Evolutionary conservation across 2,888 invertebrate species (phyloP), one percentile per base, ranked within the genome.

Genomic region (Tenthredo mesomela): DNA sequence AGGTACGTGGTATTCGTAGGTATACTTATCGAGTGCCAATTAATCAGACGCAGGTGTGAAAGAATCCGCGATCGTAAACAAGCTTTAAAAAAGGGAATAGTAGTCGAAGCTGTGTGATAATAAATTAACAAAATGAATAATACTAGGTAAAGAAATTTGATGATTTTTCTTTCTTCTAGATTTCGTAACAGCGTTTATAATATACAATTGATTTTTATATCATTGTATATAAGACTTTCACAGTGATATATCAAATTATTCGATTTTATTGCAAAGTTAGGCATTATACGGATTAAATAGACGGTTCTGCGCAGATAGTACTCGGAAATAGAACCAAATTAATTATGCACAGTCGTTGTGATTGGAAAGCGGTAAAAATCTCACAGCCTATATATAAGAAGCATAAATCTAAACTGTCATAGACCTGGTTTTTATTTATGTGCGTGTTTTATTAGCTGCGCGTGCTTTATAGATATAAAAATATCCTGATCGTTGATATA

Each of bases 291-390:
- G 21, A 71, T 71, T 37, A n/a, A 40, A 71, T 43, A 18, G n/a
- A 73, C 33, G 54, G 21, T 21, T 54, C 18, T 29, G 15, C n/a
- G n/a, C n/a, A n/a, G n/a, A n/a, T n/a, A n/a, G 6, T 54, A 77
- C 7, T 77, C 2, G 15, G n/a, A 54, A 54, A 50, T 77, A 54
- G 33, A 77, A 1, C 29, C n/a, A 33, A n/a, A 25, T 33, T 54
- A 12, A 54, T 77, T 77, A 77, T 54, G 15, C 54, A 54, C 77
- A 54, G 29, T 54, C 10, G 29, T 77, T n/a, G 33, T 29, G 15
- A 33, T 50, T 77, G 77, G 77, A 77, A 77, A 77, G 77, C 77
- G 77, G 10, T 29, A 2, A 77, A 33, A 77, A 77, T 54, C 33
- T 77, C 25, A 33, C 15, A 21, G 29, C 50, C 18, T 77, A 25